phyloP scores from a whole-genome alignment of 2,113 vertebrate genomes.

The Procavia capensis region DNA sequence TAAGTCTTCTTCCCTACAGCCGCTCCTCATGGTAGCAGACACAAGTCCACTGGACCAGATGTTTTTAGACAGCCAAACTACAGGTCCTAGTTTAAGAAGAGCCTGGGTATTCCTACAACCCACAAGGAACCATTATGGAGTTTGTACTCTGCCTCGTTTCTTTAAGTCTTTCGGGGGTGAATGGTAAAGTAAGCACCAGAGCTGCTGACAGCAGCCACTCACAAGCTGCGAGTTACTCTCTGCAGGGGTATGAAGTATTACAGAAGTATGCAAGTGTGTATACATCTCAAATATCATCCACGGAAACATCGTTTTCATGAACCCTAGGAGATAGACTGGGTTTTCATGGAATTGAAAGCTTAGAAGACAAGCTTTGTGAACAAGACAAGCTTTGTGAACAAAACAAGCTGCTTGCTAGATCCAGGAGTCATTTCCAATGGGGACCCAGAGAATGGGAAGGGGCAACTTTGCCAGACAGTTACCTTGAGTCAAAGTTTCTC shows the following conservation, averaged over 20 bases:
- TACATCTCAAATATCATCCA: neutral
- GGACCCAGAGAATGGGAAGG: neutral
- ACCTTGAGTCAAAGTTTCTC: neutral
- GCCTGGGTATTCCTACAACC: neutral
- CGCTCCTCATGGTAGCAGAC: neutral
- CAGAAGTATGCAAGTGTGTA: rapidly evolving
- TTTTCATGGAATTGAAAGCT: neutral
- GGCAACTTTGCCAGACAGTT: no score
- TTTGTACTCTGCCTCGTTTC: neutral
- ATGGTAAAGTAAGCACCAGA: rapidly evolving
- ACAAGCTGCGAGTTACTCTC: neutral
- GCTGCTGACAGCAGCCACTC: rapidly evolving
- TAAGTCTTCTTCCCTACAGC: neutral
- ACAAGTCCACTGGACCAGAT: neutral
- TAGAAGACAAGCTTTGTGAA: neutral
- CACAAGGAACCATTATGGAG: neutral
- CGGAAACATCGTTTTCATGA: neutral
- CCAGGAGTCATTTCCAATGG: neutral
- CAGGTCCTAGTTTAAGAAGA: neutral
- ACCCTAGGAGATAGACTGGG: neutral
- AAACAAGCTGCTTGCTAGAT: neutral
- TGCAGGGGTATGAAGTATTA: neutral
- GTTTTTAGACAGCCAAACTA: neutral
- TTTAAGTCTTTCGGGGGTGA: neutral
- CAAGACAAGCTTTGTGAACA: neutral